A percentile compares a stretch with the other conserved stretches of the same genome.
Evolutionary conservation across 1,140 invertebrate genomes (phyloP).

Genomic region (Linepithema humile): DNA sequence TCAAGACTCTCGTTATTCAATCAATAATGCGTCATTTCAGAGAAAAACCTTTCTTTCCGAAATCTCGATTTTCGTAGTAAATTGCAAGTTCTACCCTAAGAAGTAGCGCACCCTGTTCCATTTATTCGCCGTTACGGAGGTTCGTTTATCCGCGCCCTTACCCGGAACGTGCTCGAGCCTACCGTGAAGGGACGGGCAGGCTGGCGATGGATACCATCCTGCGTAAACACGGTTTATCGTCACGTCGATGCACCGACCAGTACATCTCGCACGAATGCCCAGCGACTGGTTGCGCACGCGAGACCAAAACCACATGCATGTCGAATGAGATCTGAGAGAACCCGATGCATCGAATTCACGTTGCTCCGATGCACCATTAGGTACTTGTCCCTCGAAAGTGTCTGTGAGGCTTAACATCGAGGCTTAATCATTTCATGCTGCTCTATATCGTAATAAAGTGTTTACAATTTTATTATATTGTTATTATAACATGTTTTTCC

Average conservation of each 20-base stretch:
- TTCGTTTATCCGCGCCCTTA: slow-evolving; percentile 54
- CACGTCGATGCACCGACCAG: slow-evolving; percentile 21
- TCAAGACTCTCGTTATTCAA: background rate
- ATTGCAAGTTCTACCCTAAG: background rate
- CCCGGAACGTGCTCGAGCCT: slow-evolving; percentile 25
- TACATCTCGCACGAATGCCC: slow-evolving; percentile 6
- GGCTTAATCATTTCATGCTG: too few relatives aligned
- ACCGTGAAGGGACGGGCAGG: slow-evolving; percentile 2
- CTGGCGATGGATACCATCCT: slow-evolving; percentile 57
- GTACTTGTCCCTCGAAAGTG: too few relatives aligned
- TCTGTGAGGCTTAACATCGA: too few relatives aligned
- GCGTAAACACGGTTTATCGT: slow-evolving; percentile 70
- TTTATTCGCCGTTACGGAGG: slow-evolving; percentile 31
- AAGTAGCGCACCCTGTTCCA: background rate
- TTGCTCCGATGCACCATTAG: background rate
- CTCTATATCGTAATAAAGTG: background rate
- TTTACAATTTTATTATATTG: background rate
- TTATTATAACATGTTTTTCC: background rate
- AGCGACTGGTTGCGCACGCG: slow-evolving; percentile 22
- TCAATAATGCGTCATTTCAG: background rate
- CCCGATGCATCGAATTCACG: background rate
- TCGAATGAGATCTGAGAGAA: slow-evolving; percentile 37
- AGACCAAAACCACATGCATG: slow-evolving; percentile 4
- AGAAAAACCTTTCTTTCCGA: background rate
- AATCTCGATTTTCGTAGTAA: slow-evolving; percentile 14